phyloP scores from a whole-genome alignment of 1,140 invertebrate species.

The Archivesica marissinica region DNA sequence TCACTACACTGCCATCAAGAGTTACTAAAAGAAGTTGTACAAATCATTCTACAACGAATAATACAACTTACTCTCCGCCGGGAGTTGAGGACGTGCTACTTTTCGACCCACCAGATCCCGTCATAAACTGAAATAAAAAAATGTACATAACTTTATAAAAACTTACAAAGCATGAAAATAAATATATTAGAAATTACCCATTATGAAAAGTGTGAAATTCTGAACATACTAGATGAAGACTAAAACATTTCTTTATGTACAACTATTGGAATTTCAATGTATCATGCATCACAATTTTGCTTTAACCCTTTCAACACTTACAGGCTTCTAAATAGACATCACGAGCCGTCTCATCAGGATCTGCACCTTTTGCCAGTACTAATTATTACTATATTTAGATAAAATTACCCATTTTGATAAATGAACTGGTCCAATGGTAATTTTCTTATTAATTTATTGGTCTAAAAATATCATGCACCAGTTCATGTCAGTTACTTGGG shows the following conservation, averaged over 20 bases:
- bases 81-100: neutral
- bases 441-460: too few species aligned
- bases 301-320: too few species aligned
- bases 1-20: neutral
- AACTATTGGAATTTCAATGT: neutral
- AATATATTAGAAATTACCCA: too few species aligned
- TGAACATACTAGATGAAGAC: neutral
- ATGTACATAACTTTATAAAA: too few species aligned
- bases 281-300: neutral
- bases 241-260: neutral
- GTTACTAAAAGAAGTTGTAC: neutral
- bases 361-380: too few species aligned
- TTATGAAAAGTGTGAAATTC: neutral
- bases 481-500: too few species aligned
- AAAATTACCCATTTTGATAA: too few species aligned
- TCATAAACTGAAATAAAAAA: conserved; percentile 33
- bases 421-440: too few species aligned
- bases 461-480: too few species aligned
- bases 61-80: neutral
- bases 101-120: neutral
- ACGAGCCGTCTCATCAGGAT: too few species aligned
- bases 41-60: neutral
- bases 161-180: too few species aligned
- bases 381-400: too few species aligned
- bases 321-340: neutral